Evolutionary conservation across 2,113 vertebrate species (phyloP).

Genomic region (Fulica atra): DNA sequence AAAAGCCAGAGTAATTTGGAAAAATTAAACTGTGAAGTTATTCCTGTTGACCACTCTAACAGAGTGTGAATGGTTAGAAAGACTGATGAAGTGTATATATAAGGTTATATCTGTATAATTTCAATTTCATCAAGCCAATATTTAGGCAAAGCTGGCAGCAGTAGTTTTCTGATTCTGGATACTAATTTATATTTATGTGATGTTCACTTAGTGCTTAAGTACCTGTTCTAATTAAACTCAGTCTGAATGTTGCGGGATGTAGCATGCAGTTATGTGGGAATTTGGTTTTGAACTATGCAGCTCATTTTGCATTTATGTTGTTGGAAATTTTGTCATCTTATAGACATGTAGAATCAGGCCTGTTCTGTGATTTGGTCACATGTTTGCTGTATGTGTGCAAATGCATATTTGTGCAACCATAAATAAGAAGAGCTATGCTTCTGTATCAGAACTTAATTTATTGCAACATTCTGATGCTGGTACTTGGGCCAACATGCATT

Average conservation of each 20-base stretch:
- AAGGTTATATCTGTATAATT: background rate
- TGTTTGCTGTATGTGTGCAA: background rate
- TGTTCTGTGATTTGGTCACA: background rate
- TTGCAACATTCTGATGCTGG: constrained; percentile 10
- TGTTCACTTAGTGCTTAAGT: background rate
- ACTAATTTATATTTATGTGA: background rate
- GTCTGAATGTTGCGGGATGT: background rate
- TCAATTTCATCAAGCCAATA: background rate
- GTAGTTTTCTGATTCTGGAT: background rate
- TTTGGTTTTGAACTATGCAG: background rate
- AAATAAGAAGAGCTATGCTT: constrained; percentile 26
- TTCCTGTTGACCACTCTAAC: background rate
- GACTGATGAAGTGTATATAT: background rate
- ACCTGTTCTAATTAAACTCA: background rate
- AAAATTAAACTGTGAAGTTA: background rate
- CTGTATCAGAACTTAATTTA: constrained; percentile 54
- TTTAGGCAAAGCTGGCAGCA: background rate
- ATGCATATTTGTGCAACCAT: background rate
- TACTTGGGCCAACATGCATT: constrained; percentile 38
- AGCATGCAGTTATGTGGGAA: background rate
- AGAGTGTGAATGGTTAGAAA: background rate
- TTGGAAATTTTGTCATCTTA: background rate
- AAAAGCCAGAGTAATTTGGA: background rate
- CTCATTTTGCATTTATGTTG: background rate
- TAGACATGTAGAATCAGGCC: background rate